A percentile compares a stretch with the other conserved stretches of the same genome.
phyloP scores from a whole-genome alignment of 2,797 vertebrate genomes.

The Clarias laeviceps region DNA sequence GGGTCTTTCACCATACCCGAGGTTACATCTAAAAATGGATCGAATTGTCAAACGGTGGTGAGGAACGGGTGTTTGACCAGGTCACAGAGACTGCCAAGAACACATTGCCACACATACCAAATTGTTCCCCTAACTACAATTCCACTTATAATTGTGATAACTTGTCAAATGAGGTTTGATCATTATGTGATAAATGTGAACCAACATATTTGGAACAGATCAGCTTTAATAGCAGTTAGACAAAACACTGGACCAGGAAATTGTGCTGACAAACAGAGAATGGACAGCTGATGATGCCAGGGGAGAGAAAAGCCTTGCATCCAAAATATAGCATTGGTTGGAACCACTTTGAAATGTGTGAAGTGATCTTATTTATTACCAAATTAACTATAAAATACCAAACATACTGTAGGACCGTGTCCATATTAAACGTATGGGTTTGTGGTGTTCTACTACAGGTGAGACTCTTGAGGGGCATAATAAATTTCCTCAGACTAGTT shows the following conservation, averaged over 20 bases:
- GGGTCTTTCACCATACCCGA: slow-evolving; percentile 99
- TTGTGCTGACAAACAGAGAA: slow-evolving; percentile 9
- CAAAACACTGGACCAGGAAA: slow-evolving; percentile 10
- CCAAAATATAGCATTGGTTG: neutral
- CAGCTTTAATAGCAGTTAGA: neutral
- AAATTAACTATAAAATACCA: neutral
- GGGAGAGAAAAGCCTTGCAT: slow-evolving; percentile 7
- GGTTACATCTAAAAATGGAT: slow-evolving; percentile 99
- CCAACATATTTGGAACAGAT: neutral
- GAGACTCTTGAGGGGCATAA: neutral
- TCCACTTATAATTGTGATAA: neutral
- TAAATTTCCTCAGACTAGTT: slow-evolving; percentile 2
- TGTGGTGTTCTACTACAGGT: neutral
- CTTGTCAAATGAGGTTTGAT: neutral
- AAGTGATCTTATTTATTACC: neutral
- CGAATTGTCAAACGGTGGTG: slow-evolving; percentile 98
- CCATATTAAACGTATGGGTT: neutral
- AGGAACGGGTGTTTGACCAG: slow-evolving; percentile 99
- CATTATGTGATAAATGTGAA: neutral
- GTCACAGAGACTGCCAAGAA: slow-evolving; percentile 88
- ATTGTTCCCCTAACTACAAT: slow-evolving; percentile 60
- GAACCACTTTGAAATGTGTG: neutral
- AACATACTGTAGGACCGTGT: neutral
- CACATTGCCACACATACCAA: slow-evolving; percentile 98
- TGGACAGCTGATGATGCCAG: neutral